Conservation (phyloP, 2,113 vertebrate genomes). For the Crotalus helleri region DNA sequence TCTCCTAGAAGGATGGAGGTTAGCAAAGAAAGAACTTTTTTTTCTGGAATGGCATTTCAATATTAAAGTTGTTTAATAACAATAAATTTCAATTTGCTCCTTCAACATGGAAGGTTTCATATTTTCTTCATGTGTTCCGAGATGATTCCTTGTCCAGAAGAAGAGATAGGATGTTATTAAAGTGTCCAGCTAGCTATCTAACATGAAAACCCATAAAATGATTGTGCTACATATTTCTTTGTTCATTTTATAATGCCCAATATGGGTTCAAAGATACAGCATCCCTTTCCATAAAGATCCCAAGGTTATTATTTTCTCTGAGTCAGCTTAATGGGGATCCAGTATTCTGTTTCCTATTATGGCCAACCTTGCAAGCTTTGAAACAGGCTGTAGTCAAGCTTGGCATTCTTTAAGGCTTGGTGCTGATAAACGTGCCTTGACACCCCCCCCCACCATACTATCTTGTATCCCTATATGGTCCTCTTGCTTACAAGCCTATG, state of each 20-base stretch:
- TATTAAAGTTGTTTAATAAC: background rate
- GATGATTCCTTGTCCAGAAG: background rate
- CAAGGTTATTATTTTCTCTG: background rate
- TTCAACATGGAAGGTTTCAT: background rate
- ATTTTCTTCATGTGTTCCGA: background rate
- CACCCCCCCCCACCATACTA: background rate
- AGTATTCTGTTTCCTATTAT: background rate
- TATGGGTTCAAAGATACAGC: background rate
- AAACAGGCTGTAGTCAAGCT: background rate
- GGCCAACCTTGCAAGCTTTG: background rate
- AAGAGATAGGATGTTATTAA: background rate
- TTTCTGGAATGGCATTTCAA: background rate
- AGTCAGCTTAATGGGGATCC: background rate
- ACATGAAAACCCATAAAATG: background rate
- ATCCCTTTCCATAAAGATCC: background rate
- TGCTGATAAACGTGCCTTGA: background rate
- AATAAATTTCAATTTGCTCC: too few species aligned
- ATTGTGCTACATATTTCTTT: background rate
- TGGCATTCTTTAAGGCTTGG: background rate
- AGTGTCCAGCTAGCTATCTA: background rate
- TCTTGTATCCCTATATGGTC: background rate
- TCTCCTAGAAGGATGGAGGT: background rate
- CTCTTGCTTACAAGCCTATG: background rate
- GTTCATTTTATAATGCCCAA: background rate
- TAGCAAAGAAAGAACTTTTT: background rate